Evolutionary conservation across 1,140 invertebrate genomes (phyloP).

Genomic region (Zaprionus taronus): DNA sequence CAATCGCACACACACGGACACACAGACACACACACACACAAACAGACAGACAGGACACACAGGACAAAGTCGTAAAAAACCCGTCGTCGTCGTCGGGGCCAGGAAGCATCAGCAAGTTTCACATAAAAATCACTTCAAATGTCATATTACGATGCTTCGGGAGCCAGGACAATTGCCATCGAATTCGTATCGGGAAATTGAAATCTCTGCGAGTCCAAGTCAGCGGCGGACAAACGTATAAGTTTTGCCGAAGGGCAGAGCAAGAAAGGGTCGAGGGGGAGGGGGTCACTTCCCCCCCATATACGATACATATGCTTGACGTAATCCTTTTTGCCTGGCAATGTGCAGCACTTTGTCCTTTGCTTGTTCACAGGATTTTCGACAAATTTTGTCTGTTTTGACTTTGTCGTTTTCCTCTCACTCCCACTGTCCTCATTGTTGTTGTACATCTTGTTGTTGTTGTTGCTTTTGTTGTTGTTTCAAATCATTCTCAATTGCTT

Average conservation of each 20-base stretch:
- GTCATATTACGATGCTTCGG: slow-evolving; percentile 70
- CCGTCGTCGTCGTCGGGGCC: slow-evolving; percentile 34
- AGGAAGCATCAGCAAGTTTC: slow-evolving; percentile 77
- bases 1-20: slow-evolving; percentile 34
- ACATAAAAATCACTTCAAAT: slow-evolving; percentile 83
- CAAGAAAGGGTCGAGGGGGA: not conserved
- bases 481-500: slow-evolving; percentile 80
- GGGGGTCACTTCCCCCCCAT: slow-evolving; percentile 32
- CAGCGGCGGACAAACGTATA: slow-evolving; percentile 60
- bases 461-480: slow-evolving; percentile 33
- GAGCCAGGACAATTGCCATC: slow-evolving; percentile 70
- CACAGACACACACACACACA: slow-evolving; percentile 50
- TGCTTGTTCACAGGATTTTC: slow-evolving; percentile 80
- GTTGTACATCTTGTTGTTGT: slow-evolving; percentile 8
- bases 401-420: slow-evolving; percentile 53
- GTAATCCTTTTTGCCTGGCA: slow-evolving; percentile 76
- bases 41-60: slow-evolving; percentile 30
- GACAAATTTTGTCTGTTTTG: slow-evolving; percentile 78
- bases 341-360: slow-evolving; percentile 76
- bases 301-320: slow-evolving; percentile 80
- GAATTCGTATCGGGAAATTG: slow-evolving; percentile 78
- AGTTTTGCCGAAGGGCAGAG: slow-evolving; percentile 47
- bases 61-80: slow-evolving; percentile 59
- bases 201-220: slow-evolving; percentile 66
- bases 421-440: slow-evolving; percentile 11